Base-by-base conservation (phyloP, 2,797 vertebrate species). In the Brachyrhaphis roseni region DNA sequence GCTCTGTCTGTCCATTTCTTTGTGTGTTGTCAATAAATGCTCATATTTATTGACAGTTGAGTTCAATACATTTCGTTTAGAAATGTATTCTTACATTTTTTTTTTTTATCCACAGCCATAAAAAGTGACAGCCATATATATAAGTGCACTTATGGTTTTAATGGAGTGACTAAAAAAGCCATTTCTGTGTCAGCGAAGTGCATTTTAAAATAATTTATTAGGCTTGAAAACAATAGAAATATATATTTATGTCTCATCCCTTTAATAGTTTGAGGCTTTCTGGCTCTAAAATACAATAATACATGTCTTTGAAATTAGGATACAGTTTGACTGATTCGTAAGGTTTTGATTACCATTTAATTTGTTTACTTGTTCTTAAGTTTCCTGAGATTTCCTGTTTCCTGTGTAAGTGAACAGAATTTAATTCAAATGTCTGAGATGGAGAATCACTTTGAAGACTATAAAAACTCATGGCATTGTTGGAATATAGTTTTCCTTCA, bases 401-500 rank as follows among this genome's bases (percentile, higher is more conserved):
- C 15, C 7, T 43, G n/a, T 5, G 6, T 15, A 18, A 53, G n/a
- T 41, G 10, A 57, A 75, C 13, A 43, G 3, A 43, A 34, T 20
- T 12, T 10, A 46, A 72, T 5, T 72, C 23, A 77, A 88, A 68
- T 75, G 15, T 77, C 84, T 83, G 71, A 86, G 85, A 46, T 43
- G 79, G 43, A 87, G 76, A 26, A 82, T 79, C 80, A 78, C 77
- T 78, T 46, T 70, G 39, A 82, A 78, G 72, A 83, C 70, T 75
- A 75, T 77, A 68, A 55, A 89, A 90, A 80, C 83, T 87, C 87
- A 78, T 15, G 87, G 82, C 83, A 88, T 66, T 86, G 72, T 89
- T 89, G 91, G 88, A 93, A 92, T 90, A 90, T 80, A 83, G 62
- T 91, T 88, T 90, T 79, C 84, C 85, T 89, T 91, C 84, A 89